Evolutionary conservation across 1,140 invertebrate species (phyloP).

Genomic region (Zaprionus camerounensis): DNA sequence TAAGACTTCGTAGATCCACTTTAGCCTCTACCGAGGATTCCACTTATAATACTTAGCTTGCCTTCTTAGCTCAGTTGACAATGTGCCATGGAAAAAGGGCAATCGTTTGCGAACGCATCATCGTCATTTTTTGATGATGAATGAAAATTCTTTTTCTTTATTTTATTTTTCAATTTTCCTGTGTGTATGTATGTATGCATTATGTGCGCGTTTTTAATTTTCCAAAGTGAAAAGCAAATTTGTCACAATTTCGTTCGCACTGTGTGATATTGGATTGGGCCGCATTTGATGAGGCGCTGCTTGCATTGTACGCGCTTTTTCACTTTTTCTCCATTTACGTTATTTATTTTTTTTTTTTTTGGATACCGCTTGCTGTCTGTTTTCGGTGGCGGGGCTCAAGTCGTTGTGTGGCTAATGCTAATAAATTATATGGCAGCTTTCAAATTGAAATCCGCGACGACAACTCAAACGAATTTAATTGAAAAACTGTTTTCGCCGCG

Average conservation of each 20-base stretch:
- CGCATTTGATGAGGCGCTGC: constrained; percentile 67
- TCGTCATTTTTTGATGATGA: constrained; percentile 72
- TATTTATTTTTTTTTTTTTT: constrained; percentile 31
- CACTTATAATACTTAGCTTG: not conserved
- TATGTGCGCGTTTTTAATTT: constrained; percentile 78
- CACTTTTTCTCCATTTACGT: constrained; percentile 19
- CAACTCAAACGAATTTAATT: constrained; percentile 81
- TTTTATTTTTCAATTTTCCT: constrained; percentile 9
- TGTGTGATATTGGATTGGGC: constrained; percentile 69
- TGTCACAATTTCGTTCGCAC: constrained; percentile 70
- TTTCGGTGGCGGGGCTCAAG: constrained; percentile 48
- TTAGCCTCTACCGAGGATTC: not conserved
- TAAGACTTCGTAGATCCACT: not conserved
- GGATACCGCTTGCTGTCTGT: not conserved
- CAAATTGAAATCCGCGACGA: constrained; percentile 79
- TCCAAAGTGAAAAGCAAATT: constrained; percentile 81
- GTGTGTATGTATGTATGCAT: constrained; percentile 49
- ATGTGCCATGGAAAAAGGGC: constrained; percentile 7
- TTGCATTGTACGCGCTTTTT: constrained; percentile 46
- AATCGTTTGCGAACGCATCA: constrained; percentile 40
- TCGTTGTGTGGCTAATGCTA: constrained; percentile 76
- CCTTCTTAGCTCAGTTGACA: not conserved
- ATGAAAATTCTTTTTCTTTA: constrained; percentile 51
- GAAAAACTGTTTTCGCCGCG: constrained; percentile 77
- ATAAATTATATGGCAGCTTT: constrained; percentile 80